Evolutionary conservation across 2,113 vertebrate species (phyloP).

Genomic region (Grantiella picta): DNA sequence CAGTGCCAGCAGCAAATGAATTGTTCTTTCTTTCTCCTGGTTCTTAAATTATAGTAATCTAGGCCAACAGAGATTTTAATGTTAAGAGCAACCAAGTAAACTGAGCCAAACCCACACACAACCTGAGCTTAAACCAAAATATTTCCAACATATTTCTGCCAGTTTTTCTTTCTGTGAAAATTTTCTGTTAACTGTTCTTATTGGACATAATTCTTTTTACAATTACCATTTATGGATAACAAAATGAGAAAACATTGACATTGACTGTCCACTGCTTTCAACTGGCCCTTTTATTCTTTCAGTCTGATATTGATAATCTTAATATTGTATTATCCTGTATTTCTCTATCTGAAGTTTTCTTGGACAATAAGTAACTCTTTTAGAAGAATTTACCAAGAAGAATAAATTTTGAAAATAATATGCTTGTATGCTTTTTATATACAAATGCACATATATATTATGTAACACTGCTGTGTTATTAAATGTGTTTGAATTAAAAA

Average conservation of each 20-base stretch:
- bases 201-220: neutral
- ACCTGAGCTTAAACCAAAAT: neutral
- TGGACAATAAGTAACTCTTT: neutral
- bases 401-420: neutral
- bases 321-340: neutral
- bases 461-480: neutral
- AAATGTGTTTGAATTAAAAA: conserved; percentile 59
- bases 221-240: neutral
- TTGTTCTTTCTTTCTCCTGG: neutral
- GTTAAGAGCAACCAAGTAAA: neutral
- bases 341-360: neutral
- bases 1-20: neutral
- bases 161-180: neutral
- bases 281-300: neutral
- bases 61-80: neutral
- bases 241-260: neutral
- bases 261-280: neutral
- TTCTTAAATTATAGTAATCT: neutral
- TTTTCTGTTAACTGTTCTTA: neutral
- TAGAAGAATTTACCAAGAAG: neutral
- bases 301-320: neutral
- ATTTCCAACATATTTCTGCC: neutral
- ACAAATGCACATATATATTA: neutral
- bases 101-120: neutral
- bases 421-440: neutral